Percentiles rank a stretch among this genome's conserved stretches.
phyloP scores from a whole-genome alignment of 2,113 vertebrate genomes.

The Colossoma macropomum region DNA sequence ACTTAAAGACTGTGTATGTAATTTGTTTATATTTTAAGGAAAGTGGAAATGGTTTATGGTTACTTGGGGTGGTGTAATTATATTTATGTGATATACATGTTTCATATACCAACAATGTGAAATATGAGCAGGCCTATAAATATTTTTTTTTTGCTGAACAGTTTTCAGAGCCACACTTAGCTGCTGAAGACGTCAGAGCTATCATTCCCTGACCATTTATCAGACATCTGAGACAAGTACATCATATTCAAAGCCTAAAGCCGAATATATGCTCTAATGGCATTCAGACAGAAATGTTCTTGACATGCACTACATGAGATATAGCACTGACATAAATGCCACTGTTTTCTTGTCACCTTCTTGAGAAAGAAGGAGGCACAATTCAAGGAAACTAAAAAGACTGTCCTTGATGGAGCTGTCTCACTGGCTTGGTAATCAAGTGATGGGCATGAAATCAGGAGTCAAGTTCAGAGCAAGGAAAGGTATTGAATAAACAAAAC shows the following conservation, averaged over 20 bases:
- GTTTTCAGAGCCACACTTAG: too few relatives aligned
- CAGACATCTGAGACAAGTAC: background rate
- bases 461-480: background rate
- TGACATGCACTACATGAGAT: background rate
- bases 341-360: background rate
- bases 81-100: too few relatives aligned
- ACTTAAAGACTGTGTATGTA: too few relatives aligned
- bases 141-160: too few relatives aligned
- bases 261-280: too few relatives aligned
- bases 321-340: background rate
- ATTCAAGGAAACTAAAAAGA: background rate
- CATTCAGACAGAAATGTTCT: background rate
- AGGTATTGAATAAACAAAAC: constrained; percentile 5
- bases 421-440: background rate
- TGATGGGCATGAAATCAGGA: background rate
- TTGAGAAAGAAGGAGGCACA: background rate
- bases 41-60: too few relatives aligned
- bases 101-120: too few relatives aligned
- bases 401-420: background rate
- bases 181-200: background rate
- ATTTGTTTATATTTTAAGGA: too few relatives aligned
- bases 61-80: too few relatives aligned
- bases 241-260: background rate
- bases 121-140: too few relatives aligned
- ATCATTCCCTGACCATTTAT: background rate